Evolutionary conservation across 92 coral and sea anemone genomes (phyloP).

Genomic region (Porites divaricata): DNA sequence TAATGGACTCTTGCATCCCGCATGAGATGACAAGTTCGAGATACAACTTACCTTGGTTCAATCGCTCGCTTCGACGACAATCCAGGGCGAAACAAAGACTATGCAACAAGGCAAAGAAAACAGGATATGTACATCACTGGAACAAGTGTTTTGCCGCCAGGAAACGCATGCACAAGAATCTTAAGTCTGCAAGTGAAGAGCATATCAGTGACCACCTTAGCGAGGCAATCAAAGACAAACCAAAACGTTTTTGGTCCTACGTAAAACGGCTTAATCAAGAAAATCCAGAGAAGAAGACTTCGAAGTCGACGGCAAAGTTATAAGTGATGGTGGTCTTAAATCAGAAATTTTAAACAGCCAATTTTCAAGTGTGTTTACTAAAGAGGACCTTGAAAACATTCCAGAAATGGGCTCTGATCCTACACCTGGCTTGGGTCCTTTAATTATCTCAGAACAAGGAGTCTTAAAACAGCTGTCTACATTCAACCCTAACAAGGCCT

Average conservation of each 20-base stretch:
- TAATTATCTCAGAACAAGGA: slow-evolving; percentile 18
- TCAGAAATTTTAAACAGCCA: slow-evolving; percentile 45
- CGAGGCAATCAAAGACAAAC: slow-evolving; percentile 22
- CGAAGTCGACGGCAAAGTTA: slow-evolving; percentile 24
- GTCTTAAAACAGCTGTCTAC: slow-evolving; percentile 30
- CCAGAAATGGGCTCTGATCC: slow-evolving; percentile 42
- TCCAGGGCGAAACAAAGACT: slow-evolving; percentile 58
- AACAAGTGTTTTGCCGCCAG: slow-evolving; percentile 44
- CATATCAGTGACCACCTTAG: slow-evolving; percentile 37
- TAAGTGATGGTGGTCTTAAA: slow-evolving; percentile 31
- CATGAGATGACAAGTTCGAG: slow-evolving; percentile 56
- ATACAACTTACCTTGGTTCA: slow-evolving; percentile 71
- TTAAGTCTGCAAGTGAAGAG: slow-evolving; percentile 47
- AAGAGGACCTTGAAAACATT: slow-evolving; percentile 24
- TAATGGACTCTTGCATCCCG: slow-evolving; percentile 54
- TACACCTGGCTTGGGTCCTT: slow-evolving; percentile 16
- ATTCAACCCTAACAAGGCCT: slow-evolving; percentile 48
- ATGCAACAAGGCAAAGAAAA: slow-evolving; percentile 60
- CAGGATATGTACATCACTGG: slow-evolving; percentile 54
- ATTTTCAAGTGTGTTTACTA: slow-evolving; percentile 42
- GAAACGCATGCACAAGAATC: slow-evolving; percentile 48
- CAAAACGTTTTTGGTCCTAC: not conserved
- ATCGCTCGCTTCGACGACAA: slow-evolving; percentile 54
- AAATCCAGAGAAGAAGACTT: slow-evolving; percentile 4
- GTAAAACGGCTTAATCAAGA: slow-evolving; percentile 14